A percentile compares a stretch with the other conserved stretches of the same genome.
phyloP scores from a whole-genome alignment of 2,888 invertebrate genomes.

The Entomobrya multifasciata region DNA sequence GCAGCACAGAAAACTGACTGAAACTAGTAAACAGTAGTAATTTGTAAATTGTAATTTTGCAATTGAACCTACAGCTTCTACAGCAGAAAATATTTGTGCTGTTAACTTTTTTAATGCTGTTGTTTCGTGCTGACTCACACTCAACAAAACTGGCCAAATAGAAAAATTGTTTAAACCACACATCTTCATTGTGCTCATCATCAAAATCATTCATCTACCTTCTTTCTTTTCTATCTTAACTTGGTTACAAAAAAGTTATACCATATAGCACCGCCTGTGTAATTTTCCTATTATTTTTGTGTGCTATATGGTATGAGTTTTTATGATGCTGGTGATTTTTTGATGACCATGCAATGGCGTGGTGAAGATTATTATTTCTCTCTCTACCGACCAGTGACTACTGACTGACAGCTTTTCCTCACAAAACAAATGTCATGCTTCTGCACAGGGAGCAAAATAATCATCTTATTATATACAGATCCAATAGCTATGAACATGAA shows the following conservation, averaged over 20 bases:
- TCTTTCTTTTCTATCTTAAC: slow-evolving; percentile 24
- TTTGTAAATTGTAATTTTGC: slow-evolving; percentile 59
- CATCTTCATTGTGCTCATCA: slow-evolving; percentile 35
- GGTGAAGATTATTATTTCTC: too few relatives aligned
- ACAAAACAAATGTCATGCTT: slow-evolving; percentile 36
- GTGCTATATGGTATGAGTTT: slow-evolving; percentile 32
- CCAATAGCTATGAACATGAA: background rate
- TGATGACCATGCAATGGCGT: slow-evolving; percentile 65
- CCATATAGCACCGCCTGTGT: slow-evolving; percentile 1
- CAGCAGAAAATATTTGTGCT: background rate
- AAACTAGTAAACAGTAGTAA: too few relatives aligned
- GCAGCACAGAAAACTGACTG: background rate
- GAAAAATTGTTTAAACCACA: slow-evolving; percentile 45
- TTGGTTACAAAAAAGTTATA: slow-evolving; percentile 3
- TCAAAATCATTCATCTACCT: slow-evolving; percentile 43
- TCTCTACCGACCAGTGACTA: too few relatives aligned
- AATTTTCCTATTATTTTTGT: slow-evolving; percentile 41
- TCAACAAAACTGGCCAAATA: background rate
- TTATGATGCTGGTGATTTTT: slow-evolving; percentile 32
- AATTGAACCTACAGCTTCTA: slow-evolving; percentile 21
- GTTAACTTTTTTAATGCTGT: background rate
- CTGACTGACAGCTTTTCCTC: slow-evolving; percentile 57
- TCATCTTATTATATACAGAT: background rate
- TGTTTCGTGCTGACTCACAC: background rate
- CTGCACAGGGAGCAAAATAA: slow-evolving; percentile 27